Evolutionary conservation across 2,888 invertebrate genomes (phyloP).

Genomic region (Hanleya hanleyi): DNA sequence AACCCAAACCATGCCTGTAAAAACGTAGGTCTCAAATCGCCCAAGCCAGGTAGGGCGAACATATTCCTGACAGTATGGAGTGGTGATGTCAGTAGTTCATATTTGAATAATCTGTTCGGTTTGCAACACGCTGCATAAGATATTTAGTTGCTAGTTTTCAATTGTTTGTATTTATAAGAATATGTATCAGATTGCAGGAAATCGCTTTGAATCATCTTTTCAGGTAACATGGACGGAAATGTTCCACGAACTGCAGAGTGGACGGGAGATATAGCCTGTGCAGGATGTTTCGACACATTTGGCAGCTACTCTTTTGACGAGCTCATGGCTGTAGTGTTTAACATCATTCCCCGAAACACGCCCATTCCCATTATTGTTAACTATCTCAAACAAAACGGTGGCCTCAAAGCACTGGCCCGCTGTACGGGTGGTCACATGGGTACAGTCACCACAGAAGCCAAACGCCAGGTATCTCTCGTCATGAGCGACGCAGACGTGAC

Average conservation of each 20-base stretch:
- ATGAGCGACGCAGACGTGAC: neutral
- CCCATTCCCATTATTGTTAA: neutral
- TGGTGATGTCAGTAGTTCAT: too few species aligned
- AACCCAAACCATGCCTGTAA: too few species aligned
- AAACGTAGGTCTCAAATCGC: too few species aligned
- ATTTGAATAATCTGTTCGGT: too few species aligned
- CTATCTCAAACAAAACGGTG: neutral
- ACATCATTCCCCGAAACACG: neutral
- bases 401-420: neutral
- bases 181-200: too few species aligned
- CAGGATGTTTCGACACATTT: neutral
- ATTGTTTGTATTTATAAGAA: too few species aligned
- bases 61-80: too few species aligned
- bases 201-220: too few species aligned
- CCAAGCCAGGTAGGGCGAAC: too few species aligned
- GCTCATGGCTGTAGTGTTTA: neutral
- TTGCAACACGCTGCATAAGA: too few species aligned
- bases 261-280: neutral
- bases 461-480: neutral
- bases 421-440: neutral
- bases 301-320: neutral
- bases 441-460: neutral
- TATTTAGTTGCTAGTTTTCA: too few species aligned
- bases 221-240: neutral
- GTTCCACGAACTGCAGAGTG: neutral